These are phyloP conservation scores for Alosa alosa DNA, from an alignment of 2,113 vertebrate genomes.

Conservation along the genomic window DNA sequence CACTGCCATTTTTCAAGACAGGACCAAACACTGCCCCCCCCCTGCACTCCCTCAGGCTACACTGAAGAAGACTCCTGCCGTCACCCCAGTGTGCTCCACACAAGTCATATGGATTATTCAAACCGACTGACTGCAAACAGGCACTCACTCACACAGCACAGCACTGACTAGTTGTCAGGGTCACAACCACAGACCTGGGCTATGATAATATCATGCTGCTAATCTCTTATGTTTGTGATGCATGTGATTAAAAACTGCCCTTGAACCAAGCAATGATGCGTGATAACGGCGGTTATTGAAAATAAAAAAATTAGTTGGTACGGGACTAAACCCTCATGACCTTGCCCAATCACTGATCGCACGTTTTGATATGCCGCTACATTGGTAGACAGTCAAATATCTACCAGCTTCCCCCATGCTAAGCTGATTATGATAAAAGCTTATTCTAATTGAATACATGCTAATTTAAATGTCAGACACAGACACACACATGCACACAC, in stretches of 20 bases:
- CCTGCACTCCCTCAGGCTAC: background rate
- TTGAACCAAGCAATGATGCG: background rate
- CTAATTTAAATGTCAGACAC: background rate
- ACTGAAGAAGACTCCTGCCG: background rate
- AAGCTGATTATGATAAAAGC: constrained; percentile 10
- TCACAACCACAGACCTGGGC: background rate
- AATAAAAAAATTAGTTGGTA: background rate
- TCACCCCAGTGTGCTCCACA: background rate
- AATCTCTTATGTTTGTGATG: background rate
- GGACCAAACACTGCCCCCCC: background rate
- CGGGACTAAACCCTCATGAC: background rate
- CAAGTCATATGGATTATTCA: background rate
- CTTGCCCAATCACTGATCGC: background rate
- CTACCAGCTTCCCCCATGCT: background rate
- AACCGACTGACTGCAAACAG: background rate
- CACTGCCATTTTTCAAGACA: background rate
- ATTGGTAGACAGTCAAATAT: background rate
- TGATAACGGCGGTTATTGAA: background rate
- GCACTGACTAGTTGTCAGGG: background rate
- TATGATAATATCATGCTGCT: background rate
- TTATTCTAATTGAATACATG: constrained; percentile 12
- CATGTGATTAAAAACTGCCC: background rate
- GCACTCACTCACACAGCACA: background rate
- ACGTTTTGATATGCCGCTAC: background rate
- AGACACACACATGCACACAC: background rate